A percentile compares a stretch with the other conserved stretches of the same genome.
phyloP scores from a whole-genome alignment of 1,140 invertebrate species.

The Drosophila ohnishii region DNA sequence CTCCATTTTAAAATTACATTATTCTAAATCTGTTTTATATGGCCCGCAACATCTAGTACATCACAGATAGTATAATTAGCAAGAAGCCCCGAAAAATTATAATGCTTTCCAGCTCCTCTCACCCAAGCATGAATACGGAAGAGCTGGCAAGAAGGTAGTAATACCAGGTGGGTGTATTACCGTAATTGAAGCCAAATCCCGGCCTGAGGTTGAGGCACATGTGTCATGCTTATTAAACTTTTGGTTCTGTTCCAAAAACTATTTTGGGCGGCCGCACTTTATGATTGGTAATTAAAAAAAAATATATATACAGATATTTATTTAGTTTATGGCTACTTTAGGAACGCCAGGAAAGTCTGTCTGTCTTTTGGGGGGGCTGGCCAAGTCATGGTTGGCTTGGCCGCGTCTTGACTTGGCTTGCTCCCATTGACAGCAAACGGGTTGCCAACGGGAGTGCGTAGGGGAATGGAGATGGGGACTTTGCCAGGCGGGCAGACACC shows the following conservation, averaged over 20 bases:
- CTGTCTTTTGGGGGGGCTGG: constrained; percentile 37
- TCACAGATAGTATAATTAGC: constrained; percentile 50
- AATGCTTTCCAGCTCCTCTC: constrained; percentile 25
- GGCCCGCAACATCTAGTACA: constrained; percentile 36
- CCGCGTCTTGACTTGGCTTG: constrained; percentile 43
- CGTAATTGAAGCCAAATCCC: constrained; percentile 36
- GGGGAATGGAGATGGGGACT: background rate
- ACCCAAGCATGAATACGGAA: constrained; percentile 25
- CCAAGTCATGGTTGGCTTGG: constrained; percentile 60
- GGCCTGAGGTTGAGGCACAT: constrained; percentile 9
- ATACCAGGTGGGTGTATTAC: constrained; percentile 41
- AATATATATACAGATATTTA: constrained; percentile 4
- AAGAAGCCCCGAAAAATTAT: constrained; percentile 31
- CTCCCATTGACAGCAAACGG: constrained; percentile 42
- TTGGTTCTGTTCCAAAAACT: constrained; percentile 79
- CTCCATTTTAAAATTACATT: constrained; percentile 18
- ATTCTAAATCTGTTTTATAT: constrained; percentile 40
- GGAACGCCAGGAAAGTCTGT: constrained; percentile 9
- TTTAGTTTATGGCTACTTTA: constrained; percentile 24
- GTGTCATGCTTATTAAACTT: constrained; percentile 76
- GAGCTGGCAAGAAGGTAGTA: background rate
- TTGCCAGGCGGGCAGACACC: constrained; percentile 31
- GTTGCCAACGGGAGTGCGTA: constrained; percentile 37
- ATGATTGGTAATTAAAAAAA: constrained; percentile 71
- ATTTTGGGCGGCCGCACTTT: constrained; percentile 66